Conservation (phyloP, 2,888 invertebrate genomes). For the Vesta saturnalis region DNA sequence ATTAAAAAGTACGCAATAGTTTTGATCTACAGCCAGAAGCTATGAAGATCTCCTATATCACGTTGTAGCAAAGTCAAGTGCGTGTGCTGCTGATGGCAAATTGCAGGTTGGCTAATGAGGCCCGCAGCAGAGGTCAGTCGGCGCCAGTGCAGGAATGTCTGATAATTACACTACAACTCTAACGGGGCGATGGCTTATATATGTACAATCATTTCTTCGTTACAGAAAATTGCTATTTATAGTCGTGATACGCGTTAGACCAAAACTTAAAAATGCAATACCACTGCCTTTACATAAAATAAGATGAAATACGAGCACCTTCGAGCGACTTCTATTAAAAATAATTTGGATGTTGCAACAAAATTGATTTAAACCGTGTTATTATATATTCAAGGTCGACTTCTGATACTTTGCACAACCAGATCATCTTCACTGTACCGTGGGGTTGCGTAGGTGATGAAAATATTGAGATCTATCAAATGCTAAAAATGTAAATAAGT, state of each 20-base stretch:
- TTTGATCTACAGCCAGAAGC: conserved; percentile 34
- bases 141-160: conserved; percentile 51
- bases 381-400: conserved; percentile 2
- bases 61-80: conserved; percentile 35
- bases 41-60: conserved; percentile 20
- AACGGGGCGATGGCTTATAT: conserved; percentile 39
- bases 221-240: conserved; percentile 40
- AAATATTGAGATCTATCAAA: not conserved
- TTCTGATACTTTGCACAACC: not conserved
- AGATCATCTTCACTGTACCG: not conserved
- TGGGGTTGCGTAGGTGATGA: conserved; percentile 5
- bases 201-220: conserved; percentile 35
- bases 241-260: conserved; percentile 24
- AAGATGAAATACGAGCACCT: conserved; percentile 25
- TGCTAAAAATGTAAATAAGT: not conserved
- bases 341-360: conserved; percentile 9
- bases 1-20: conserved; percentile 28
- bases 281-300: conserved; percentile 29
- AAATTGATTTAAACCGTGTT: conserved; percentile 2
- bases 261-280: conserved; percentile 29
- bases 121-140: conserved; percentile 51
- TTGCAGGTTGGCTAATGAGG: conserved; percentile 51
- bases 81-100: conserved; percentile 50
- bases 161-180: conserved; percentile 47
- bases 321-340: conserved; percentile 4